Percentiles rank a stretch among this genome's conserved stretches.
phyloP scores from a whole-genome alignment of 2,888 invertebrate genomes.

The Pandemis corylana region DNA sequence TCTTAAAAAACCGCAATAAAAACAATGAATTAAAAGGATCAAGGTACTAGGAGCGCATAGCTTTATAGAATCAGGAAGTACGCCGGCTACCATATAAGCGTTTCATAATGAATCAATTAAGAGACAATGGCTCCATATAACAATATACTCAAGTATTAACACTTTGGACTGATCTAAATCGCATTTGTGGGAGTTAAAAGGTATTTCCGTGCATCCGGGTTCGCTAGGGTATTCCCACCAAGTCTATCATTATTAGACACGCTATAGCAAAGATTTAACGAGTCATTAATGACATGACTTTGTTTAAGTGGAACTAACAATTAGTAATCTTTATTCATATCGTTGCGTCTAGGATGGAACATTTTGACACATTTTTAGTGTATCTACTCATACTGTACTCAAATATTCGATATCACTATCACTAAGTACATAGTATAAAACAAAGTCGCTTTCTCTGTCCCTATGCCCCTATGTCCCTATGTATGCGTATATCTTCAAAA shows the following conservation, averaged over 20 bases:
- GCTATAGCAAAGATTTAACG: slow-evolving; percentile 11
- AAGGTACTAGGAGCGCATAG: slow-evolving; percentile 21
- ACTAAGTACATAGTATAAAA: no score
- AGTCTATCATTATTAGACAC: slow-evolving; percentile 28
- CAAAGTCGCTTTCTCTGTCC: no score
- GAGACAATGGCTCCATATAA: slow-evolving; percentile 51
- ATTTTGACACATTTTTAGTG: not conserved
- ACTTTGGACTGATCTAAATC: slow-evolving; percentile 25
- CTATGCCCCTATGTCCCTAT: no score
- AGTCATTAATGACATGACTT: slow-evolving; percentile 5
- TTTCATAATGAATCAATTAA: slow-evolving; percentile 52
- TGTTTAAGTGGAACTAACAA: not conserved
- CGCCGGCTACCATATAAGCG: slow-evolving; percentile 40
- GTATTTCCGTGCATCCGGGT: slow-evolving; percentile 47
- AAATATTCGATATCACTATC: no score
- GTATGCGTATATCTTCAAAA: no score
- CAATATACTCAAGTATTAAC: slow-evolving; percentile 23
- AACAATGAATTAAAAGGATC: slow-evolving; percentile 21
- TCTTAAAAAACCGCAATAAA: not conserved
- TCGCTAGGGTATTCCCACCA: slow-evolving; percentile 31
- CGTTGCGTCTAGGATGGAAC: not conserved
- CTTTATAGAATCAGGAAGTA: slow-evolving; percentile 37
- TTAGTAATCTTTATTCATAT: not conserved
- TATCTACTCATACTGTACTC: no score
- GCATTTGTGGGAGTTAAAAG: slow-evolving; percentile 48